These are phyloP conservation scores for Pterocles gutturalis DNA, from an alignment of 2,113 vertebrate species.

Conservation along the genomic window DNA sequence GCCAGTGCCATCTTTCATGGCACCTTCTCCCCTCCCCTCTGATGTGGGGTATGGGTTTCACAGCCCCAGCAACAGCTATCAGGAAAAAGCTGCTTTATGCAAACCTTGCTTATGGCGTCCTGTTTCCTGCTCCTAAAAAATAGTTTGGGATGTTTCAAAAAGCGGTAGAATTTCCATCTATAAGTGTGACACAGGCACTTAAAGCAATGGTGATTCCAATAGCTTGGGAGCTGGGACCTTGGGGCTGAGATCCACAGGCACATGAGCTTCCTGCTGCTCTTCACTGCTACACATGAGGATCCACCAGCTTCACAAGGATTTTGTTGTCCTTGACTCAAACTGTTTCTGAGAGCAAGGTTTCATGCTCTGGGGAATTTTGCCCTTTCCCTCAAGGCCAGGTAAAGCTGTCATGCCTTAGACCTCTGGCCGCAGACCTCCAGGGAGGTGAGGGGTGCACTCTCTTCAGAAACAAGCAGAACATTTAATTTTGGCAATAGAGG, in stretches of 20 bases:
- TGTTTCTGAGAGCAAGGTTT: neutral
- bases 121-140: neutral
- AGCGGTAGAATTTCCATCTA: neutral
- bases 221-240: neutral
- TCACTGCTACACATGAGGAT: neutral
- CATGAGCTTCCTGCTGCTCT: fast-evolving
- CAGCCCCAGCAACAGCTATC: neutral
- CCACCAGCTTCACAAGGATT: neutral
- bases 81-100: neutral
- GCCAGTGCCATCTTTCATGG: fast-evolving
- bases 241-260: neutral
- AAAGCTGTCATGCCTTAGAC: neutral
- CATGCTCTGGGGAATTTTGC: neutral
- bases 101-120: fast-evolving
- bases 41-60: neutral
- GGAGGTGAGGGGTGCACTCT: neutral
- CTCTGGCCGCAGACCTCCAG: neutral
- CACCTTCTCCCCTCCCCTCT: neutral
- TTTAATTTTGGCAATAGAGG: neutral
- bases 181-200: too few relatives aligned
- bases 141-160: neutral
- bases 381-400: neutral
- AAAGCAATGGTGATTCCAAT: neutral
- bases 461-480: neutral
- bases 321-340: neutral